These are phyloP conservation scores for Halcyon smyrnensis DNA, from an alignment of 2,797 vertebrate genomes.

Conservation along the genomic window DNA sequence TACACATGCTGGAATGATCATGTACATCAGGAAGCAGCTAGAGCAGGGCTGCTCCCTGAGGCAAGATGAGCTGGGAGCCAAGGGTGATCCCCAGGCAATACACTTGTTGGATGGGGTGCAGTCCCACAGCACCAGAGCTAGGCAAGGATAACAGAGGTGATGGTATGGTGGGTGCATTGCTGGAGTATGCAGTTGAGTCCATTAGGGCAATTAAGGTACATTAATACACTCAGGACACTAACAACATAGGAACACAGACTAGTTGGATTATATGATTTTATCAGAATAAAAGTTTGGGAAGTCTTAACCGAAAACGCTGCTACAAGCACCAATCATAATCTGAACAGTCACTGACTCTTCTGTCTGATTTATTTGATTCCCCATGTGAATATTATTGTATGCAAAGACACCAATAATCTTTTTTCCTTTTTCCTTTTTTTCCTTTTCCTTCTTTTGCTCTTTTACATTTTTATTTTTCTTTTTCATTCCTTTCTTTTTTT, in stretches of 20 bases:
- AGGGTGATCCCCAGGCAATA: fast-evolving
- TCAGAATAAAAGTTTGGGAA: background rate
- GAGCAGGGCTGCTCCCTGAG: background rate
- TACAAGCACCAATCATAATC: background rate
- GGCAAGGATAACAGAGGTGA: background rate
- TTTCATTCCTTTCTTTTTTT: background rate
- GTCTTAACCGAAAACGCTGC: background rate
- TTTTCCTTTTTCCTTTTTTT: too few relatives aligned
- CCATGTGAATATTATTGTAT: background rate
- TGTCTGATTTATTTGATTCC: background rate
- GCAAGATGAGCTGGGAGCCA: background rate
- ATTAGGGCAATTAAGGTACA: background rate
- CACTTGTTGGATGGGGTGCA: too few relatives aligned
- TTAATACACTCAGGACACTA: background rate
- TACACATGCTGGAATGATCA: too few relatives aligned
- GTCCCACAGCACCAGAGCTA: background rate
- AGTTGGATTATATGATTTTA: background rate
- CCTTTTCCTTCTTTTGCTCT: too few relatives aligned
- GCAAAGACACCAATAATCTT: background rate
- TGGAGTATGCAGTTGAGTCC: background rate
- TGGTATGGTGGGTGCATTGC: background rate
- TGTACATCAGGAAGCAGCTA: background rate
- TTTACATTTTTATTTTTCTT: too few relatives aligned
- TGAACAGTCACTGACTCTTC: background rate
- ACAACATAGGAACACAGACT: background rate